Conservation (phyloP, 2,113 vertebrate genomes). For the Podarcis muralis region DNA sequence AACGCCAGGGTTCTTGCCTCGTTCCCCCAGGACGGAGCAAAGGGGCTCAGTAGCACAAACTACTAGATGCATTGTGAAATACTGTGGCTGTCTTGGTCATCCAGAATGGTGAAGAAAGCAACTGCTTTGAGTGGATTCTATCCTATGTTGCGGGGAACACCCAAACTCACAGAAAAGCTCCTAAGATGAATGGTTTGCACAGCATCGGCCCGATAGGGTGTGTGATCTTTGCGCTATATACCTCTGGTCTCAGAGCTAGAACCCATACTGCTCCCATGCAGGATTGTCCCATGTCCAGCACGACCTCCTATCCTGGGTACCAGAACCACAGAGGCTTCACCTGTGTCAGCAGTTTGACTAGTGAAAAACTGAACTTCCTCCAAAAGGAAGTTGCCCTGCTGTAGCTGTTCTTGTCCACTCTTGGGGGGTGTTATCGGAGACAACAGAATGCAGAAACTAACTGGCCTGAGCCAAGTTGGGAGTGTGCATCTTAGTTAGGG, state of each 20-base stretch:
- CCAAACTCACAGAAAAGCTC: background rate
- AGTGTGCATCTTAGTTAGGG: too few relatives aligned
- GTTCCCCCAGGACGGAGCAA: background rate
- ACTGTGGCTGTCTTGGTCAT: background rate
- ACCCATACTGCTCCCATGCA: background rate
- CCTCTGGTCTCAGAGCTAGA: background rate
- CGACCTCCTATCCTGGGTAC: background rate
- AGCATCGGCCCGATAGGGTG: background rate
- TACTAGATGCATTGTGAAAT: background rate
- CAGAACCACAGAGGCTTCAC: background rate
- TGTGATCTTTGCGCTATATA: background rate
- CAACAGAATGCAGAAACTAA: background rate
- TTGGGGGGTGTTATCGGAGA: background rate
- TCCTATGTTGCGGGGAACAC: background rate
- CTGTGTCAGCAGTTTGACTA: background rate
- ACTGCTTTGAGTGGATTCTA: background rate
- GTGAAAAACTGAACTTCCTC: background rate
- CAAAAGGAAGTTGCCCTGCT: background rate
- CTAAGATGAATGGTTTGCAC: background rate
- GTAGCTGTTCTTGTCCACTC: background rate
- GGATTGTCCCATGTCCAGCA: background rate
- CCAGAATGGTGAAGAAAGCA: background rate
- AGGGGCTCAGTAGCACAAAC: background rate
- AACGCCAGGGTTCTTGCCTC: too few relatives aligned
- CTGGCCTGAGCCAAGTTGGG: background rate